A percentile compares a stretch with the other conserved stretches of the same genome.
These are phyloP conservation scores for Cynodonichthys magdalenae DNA, from an alignment of 2,797 vertebrate genomes.

Conservation along the genomic window DNA sequence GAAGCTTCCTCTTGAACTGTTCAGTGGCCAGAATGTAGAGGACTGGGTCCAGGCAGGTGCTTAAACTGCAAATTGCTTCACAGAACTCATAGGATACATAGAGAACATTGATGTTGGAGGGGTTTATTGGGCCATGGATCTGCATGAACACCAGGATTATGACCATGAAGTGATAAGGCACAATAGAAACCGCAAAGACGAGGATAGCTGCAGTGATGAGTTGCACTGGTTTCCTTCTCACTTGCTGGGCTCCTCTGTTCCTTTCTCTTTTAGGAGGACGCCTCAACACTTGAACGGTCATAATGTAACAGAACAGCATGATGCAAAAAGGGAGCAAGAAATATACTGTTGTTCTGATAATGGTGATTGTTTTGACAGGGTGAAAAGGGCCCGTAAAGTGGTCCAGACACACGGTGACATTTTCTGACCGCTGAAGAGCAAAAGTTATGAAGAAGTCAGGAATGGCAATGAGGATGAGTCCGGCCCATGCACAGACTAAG, in stretches of 20 bases:
- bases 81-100: constrained; percentile 75
- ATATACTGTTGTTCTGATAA: constrained; percentile 72
- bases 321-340: constrained; percentile 78
- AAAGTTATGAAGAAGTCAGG: constrained; percentile 76
- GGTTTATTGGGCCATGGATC: constrained; percentile 55
- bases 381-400: constrained; percentile 60
- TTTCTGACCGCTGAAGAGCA: constrained; percentile 17
- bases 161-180: constrained; percentile 82
- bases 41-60: constrained; percentile 83
- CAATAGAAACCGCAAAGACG: constrained; percentile 80
- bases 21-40: constrained; percentile 84
- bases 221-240: constrained; percentile 70
- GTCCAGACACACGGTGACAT: constrained; percentile 55
- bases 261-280: constrained; percentile 26
- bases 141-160: constrained; percentile 75
- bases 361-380: constrained; percentile 56
- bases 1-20: constrained; percentile 71
- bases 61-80: constrained; percentile 82
- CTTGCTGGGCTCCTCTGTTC: constrained; percentile 39
- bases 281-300: constrained; percentile 72
- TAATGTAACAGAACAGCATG: constrained; percentile 76
- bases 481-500: constrained; percentile 68
- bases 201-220: constrained; percentile 79
- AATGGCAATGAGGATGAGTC: constrained; percentile 62
- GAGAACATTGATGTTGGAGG: constrained; percentile 61